phyloP scores from a whole-genome alignment of 2,797 vertebrate genomes.

The Anniella stebbinsi region DNA sequence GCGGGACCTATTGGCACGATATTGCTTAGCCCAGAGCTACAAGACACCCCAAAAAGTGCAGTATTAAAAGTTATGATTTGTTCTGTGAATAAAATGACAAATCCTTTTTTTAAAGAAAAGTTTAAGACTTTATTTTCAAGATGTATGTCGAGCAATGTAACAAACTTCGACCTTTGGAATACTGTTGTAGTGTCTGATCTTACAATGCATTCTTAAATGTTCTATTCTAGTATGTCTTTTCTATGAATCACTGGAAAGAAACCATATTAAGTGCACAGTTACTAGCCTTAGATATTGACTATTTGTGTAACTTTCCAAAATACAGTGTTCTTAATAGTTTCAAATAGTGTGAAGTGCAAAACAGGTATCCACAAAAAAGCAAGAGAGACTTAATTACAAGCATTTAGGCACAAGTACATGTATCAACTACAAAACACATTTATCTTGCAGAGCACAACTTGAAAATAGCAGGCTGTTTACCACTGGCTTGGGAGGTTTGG shows the following conservation, averaged over 20 bases:
- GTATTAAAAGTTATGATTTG: slow-evolving; percentile 65
- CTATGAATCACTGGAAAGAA: slow-evolving; percentile 55
- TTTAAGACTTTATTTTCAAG: slow-evolving; percentile 83
- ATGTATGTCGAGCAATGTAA: slow-evolving; percentile 76
- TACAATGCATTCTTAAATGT: slow-evolving; percentile 48
- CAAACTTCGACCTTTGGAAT: slow-evolving; percentile 77
- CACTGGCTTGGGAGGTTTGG: slow-evolving; percentile 35
- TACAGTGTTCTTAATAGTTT: slow-evolving; percentile 51
- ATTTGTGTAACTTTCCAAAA: slow-evolving; percentile 8
- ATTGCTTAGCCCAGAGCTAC: neutral
- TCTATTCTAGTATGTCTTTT: slow-evolving; percentile 53
- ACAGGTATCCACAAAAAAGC: slow-evolving; percentile 29
- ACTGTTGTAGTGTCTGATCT: slow-evolving; percentile 54
- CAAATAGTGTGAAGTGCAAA: slow-evolving; percentile 49
- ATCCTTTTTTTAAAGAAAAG: slow-evolving; percentile 71
- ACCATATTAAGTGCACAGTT: slow-evolving; percentile 58
- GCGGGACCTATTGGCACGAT: no score
- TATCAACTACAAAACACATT: neutral
- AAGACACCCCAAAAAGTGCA: slow-evolving; percentile 2
- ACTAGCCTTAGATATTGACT: slow-evolving; percentile 22
- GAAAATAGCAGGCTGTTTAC: slow-evolving; percentile 58
- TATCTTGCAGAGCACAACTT: slow-evolving; percentile 42
- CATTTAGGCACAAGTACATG: slow-evolving; percentile 49
- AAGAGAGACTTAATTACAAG: slow-evolving; percentile 47
- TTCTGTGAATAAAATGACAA: slow-evolving; percentile 71